phyloP scores from a whole-genome alignment of 2,113 vertebrate genomes.

The Rutilus rutilus region DNA sequence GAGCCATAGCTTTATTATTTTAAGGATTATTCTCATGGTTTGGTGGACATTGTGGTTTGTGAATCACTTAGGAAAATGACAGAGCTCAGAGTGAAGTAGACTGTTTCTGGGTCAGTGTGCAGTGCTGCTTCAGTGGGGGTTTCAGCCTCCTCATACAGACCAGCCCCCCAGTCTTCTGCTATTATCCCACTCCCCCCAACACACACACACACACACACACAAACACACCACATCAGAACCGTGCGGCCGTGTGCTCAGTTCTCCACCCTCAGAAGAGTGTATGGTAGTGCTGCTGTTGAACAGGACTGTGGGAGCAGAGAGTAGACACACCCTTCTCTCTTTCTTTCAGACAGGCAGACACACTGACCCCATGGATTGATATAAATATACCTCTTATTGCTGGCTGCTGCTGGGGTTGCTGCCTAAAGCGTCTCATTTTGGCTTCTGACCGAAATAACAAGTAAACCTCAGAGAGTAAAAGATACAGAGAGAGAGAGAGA shows the following conservation, averaged over 20 bases:
- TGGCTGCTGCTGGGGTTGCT: constrained; percentile 58
- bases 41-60: constrained; percentile 29
- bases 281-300: neutral
- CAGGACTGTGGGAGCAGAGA: constrained; percentile 33
- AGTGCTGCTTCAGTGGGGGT: constrained; percentile 17
- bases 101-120: neutral
- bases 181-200: neutral
- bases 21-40: constrained; percentile 31
- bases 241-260: neutral
- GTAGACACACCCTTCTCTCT: constrained; percentile 46
- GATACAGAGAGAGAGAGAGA: constrained; percentile 5
- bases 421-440: constrained; percentile 61
- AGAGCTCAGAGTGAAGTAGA: constrained; percentile 31
- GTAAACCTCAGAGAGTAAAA: constrained; percentile 49
- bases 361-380: constrained; percentile 55
- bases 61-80: constrained; percentile 44
- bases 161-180: constrained; percentile 21
- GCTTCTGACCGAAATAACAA: constrained; percentile 57
- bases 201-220: neutral
- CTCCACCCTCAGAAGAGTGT: constrained; percentile 21
- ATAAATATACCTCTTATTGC: constrained; percentile 64
- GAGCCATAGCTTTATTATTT: constrained; percentile 19
- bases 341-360: constrained; percentile 58
- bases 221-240: constrained; percentile 29
- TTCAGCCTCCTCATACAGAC: neutral